Percentiles rank a stretch among this genome's conserved stretches.
Conservation (phyloP, 2,888 invertebrate genomes). For the Eupeodes luniger region DNA sequence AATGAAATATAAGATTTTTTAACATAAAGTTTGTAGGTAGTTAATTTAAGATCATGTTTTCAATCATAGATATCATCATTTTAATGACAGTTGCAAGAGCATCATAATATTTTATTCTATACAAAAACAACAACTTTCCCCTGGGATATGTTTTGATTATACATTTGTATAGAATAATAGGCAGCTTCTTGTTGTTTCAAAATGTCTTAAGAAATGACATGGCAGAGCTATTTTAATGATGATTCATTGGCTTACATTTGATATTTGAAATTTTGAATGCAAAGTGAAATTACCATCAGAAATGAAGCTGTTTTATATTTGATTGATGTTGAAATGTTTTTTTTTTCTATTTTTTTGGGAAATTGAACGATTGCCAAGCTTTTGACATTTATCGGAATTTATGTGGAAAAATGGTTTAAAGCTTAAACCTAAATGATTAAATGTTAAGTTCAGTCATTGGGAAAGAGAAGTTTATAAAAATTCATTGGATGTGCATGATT, state of each 20-base stretch:
- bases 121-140: conserved; percentile 54
- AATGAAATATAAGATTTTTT: conserved; percentile 60
- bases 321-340: conserved; percentile 54
- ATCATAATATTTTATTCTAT: neutral
- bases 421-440: too few relatives aligned
- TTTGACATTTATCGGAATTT: conserved; percentile 20
- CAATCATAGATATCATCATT: conserved; percentile 14
- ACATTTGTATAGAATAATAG: conserved; percentile 33
- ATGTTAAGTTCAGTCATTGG: too few relatives aligned
- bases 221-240: conserved; percentile 41
- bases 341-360: neutral
- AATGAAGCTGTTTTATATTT: conserved; percentile 21
- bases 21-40: conserved; percentile 1
- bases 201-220: conserved; percentile 27
- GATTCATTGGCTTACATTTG: conserved; percentile 58
- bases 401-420: too few relatives aligned
- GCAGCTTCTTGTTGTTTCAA: conserved; percentile 35
- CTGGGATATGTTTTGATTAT: conserved; percentile 30
- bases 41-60: neutral
- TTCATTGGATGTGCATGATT: too few relatives aligned
- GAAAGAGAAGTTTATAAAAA: too few relatives aligned
- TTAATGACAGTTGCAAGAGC: conserved; percentile 52
- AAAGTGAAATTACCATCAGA: conserved; percentile 35
- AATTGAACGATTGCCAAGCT: conserved; percentile 19
- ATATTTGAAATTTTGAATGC: conserved; percentile 27